A percentile compares a stretch with the other conserved stretches of the same genome.
Evolutionary conservation across 2,888 invertebrate genomes (phyloP).

Genomic region (Drosophila peninsularis): DNA sequence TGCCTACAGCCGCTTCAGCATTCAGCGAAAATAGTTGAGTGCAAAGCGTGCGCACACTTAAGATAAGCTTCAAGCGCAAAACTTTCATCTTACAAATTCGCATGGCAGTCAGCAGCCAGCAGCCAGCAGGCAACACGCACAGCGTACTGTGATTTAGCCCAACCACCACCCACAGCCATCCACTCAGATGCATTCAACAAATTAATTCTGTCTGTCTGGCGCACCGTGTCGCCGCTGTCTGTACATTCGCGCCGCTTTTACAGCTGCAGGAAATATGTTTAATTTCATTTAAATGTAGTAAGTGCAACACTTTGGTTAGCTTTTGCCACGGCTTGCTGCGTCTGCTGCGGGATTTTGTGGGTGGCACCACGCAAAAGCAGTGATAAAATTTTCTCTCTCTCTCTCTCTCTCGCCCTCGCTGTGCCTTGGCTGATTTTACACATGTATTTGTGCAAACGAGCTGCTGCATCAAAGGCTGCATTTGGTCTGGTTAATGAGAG

Average conservation of each 20-base stretch:
- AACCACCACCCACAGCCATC: conserved; percentile 2
- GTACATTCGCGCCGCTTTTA: conserved; percentile 45
- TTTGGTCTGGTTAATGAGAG: conserved; percentile 43
- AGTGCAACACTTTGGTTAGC: conserved; percentile 78
- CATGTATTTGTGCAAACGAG: conserved; percentile 35
- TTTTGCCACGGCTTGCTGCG: conserved; percentile 35
- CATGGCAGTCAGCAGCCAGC: conserved; percentile 13
- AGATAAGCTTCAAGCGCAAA: conserved; percentile 76
- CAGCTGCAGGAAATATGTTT: conserved; percentile 77
- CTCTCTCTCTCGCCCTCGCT: no score
- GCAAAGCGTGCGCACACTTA: conserved; percentile 77
- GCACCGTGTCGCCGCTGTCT: conserved; percentile 8
- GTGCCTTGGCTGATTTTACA: conserved; percentile 24
- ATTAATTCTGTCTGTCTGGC: conserved; percentile 63
- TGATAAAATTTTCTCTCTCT: not conserved
- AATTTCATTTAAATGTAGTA: conserved; percentile 77
- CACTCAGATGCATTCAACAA: conserved; percentile 67
- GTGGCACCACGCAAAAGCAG: conserved; percentile 27
- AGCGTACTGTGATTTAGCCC: conserved; percentile 2
- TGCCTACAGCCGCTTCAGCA: conserved; percentile 53
- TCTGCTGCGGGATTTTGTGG: conserved; percentile 6
- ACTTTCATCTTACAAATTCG: conserved; percentile 78
- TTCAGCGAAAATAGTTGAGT: conserved; percentile 68
- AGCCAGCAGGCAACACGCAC: conserved; percentile 5
- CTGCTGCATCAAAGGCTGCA: conserved; percentile 43